Percentiles rank a stretch among this genome's conserved stretches.
Conservation (phyloP, 2,888 invertebrate genomes). For the Bombyx huttoni region DNA sequence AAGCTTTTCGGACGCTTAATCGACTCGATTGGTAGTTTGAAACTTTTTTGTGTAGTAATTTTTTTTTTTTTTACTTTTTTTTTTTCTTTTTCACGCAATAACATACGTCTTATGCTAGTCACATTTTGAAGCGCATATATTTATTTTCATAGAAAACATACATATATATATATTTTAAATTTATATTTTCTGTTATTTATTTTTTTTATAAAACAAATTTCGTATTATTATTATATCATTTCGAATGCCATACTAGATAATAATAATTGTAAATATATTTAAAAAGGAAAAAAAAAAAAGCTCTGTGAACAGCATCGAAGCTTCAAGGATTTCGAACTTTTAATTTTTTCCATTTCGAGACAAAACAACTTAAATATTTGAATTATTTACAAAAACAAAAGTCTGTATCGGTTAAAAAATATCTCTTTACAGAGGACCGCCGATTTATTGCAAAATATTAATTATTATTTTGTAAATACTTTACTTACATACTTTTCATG, state of each 20-base stretch:
- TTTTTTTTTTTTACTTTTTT: conserved; percentile 27
- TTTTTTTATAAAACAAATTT: conserved; percentile 14
- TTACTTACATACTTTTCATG: conserved; percentile 9
- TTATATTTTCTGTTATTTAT: conserved; percentile 22
- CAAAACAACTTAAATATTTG: background rate
- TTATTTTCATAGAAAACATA: conserved; percentile 24
- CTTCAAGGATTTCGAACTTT: background rate
- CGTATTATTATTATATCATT: conserved; percentile 41
- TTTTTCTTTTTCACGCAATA: conserved; percentile 58
- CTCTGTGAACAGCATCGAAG: background rate
- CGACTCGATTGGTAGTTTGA: background rate
- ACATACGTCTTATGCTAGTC: conserved; percentile 71
- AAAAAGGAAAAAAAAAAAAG: background rate
- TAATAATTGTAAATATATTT: conserved; percentile 49
- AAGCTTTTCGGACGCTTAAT: conserved; percentile 12
- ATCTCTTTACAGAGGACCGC: conserved; percentile 66
- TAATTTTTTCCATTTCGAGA: conserved; percentile 16
- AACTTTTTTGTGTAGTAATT: conserved; percentile 23
- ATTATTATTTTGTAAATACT: conserved; percentile 46
- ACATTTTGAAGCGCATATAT: conserved; percentile 58
- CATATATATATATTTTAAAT: conserved; percentile 22
- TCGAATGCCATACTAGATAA: conserved; percentile 67
- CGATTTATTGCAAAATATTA: conserved; percentile 25
- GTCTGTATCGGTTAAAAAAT: conserved; percentile 18
- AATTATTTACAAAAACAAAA: conserved; percentile 15